phyloP scores from a whole-genome alignment of 1,140 invertebrate species.

The Drosophila simulans region DNA sequence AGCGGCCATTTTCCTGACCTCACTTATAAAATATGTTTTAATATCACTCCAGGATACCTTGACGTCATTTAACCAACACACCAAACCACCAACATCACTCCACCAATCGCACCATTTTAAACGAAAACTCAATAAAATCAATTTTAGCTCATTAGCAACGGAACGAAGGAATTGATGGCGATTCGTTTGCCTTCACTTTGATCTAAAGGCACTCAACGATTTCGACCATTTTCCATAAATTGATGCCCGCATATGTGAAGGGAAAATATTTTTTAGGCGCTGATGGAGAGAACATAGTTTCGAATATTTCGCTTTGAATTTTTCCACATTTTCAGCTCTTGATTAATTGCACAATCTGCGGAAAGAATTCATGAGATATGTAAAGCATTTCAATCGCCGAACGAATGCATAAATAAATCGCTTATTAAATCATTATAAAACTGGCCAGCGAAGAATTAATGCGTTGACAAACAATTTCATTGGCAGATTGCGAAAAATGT shows the following conservation, averaged over 20 bases:
- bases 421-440: constrained; percentile 66
- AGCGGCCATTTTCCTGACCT: not conserved
- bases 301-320: constrained; percentile 43
- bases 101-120: constrained; percentile 15
- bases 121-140: constrained; percentile 73
- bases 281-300: constrained; percentile 57
- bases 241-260: constrained; percentile 20
- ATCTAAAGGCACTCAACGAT: constrained; percentile 71
- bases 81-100: constrained; percentile 8
- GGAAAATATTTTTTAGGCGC: constrained; percentile 21
- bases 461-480: constrained; percentile 79
- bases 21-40: not conserved
- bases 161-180: constrained; percentile 69
- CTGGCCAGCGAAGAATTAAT: constrained; percentile 49
- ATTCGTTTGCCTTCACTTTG: constrained; percentile 70
- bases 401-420: constrained; percentile 40
- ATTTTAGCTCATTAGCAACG: constrained; percentile 79
- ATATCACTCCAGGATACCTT: constrained; percentile 22
- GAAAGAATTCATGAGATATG: constrained; percentile 15
- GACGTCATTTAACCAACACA: constrained; percentile 16
- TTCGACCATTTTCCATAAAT: constrained; percentile 43
- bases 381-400: constrained; percentile 53
- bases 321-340: constrained; percentile 31
- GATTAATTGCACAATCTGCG: constrained; percentile 66
- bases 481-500: constrained; percentile 53